phyloP scores from a whole-genome alignment of 2,888 invertebrate genomes.

The Parnassius mnemosyne region DNA sequence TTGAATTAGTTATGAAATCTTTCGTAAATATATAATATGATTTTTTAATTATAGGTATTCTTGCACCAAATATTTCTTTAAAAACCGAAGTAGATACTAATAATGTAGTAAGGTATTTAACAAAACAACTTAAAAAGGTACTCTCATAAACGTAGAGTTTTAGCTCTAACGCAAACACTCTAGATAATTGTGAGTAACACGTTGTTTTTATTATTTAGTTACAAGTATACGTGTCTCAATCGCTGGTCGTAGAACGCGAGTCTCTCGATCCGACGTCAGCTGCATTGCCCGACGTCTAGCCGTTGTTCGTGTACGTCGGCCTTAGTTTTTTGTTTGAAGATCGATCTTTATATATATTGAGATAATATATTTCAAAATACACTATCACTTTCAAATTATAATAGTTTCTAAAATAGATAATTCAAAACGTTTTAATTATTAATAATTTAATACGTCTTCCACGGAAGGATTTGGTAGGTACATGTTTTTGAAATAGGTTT shows the following conservation, averaged over 20 bases:
- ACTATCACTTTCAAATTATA: background rate
- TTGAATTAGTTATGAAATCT: no score
- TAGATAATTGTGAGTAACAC: conserved; percentile 4
- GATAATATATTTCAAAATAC: background rate
- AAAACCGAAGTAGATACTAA: no score
- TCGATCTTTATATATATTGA: no score
- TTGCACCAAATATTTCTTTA: no score
- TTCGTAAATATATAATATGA: no score
- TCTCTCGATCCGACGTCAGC: conserved; percentile 1
- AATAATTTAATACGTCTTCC: no score
- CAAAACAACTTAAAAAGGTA: no score
- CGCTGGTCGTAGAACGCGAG: conserved; percentile 11
- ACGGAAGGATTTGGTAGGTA: no score
- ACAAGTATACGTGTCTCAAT: conserved; percentile 17
- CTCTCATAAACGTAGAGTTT: background rate
- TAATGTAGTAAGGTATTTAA: no score
- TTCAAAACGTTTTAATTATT: no score
- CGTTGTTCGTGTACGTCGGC: conserved; percentile 10
- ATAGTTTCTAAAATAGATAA: background rate
- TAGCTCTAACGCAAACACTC: background rate
- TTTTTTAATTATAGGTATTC: no score
- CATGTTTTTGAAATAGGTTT: no score
- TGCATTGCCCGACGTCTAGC: conserved; percentile 14
- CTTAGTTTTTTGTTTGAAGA: background rate
- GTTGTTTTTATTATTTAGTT: conserved; percentile 18